These are phyloP conservation scores for Drosophila prostipennis DNA, from an alignment of 2,888 invertebrate genomes.

Conservation along the genomic window DNA sequence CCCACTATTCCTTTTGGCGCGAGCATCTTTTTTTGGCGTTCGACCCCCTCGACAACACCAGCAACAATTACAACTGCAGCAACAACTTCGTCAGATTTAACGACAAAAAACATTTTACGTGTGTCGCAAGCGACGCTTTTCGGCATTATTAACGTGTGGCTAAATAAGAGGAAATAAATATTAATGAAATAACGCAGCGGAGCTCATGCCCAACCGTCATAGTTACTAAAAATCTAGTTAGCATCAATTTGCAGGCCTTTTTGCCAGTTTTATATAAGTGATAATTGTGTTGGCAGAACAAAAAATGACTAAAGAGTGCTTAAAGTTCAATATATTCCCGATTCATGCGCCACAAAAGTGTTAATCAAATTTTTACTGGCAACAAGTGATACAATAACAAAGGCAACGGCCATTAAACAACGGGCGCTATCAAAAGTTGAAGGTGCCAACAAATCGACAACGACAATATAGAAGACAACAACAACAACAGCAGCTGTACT, in stretches of 20 bases:
- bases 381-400: slow-evolving; percentile 54
- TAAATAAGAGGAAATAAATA: slow-evolving; percentile 48
- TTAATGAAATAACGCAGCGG: slow-evolving; percentile 21
- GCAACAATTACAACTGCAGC: slow-evolving; percentile 17
- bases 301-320: slow-evolving; percentile 19
- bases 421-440: slow-evolving; percentile 53
- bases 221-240: slow-evolving; percentile 26
- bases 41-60: slow-evolving; percentile 23
- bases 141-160: slow-evolving; percentile 35
- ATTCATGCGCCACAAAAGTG: slow-evolving; percentile 63
- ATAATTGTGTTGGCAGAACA: slow-evolving; percentile 20
- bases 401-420: slow-evolving; percentile 5
- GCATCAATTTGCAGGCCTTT: slow-evolving; percentile 31
- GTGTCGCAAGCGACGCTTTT: slow-evolving; percentile 52
- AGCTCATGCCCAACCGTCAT: background rate
- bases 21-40: slow-evolving; percentile 42
- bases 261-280: slow-evolving; percentile 28
- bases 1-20: slow-evolving; percentile 36
- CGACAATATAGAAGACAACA: slow-evolving; percentile 18
- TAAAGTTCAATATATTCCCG: slow-evolving; percentile 45
- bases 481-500: slow-evolving; percentile 21
- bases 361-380: slow-evolving; percentile 66
- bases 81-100: slow-evolving; percentile 21
- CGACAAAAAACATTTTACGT: slow-evolving; percentile 39
- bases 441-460: slow-evolving; percentile 57